Percentiles rank a stretch among this genome's conserved stretches.
These are phyloP conservation scores for Anniella stebbinsi DNA, from an alignment of 2,797 vertebrate species.

Conservation along the genomic window DNA sequence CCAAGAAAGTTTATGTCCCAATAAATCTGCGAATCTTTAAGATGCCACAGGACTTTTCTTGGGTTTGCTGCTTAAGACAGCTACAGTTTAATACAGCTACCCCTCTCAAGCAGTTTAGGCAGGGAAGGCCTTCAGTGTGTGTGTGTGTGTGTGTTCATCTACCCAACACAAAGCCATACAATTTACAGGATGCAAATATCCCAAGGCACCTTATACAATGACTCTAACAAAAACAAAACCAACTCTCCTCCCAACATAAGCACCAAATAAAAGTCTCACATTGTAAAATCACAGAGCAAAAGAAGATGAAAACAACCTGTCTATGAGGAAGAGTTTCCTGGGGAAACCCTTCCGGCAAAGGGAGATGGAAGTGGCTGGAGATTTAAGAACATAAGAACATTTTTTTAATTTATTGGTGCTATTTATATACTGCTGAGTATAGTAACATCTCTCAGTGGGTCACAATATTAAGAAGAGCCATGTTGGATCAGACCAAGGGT, in stretches of 20 bases:
- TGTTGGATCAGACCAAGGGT: no score
- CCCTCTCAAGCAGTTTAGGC: conserved; percentile 55
- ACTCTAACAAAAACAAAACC: conserved; percentile 65
- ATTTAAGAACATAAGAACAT: background rate
- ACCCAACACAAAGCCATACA: conserved; percentile 77
- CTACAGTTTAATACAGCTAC: background rate
- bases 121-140: conserved; percentile 73
- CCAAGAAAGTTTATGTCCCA: background rate
- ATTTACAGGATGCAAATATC: conserved; percentile 77
- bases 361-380: background rate
- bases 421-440: no score
- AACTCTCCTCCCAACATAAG: background rate
- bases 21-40: background rate
- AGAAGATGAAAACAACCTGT: conserved; percentile 48
- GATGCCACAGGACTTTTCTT: background rate
- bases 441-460: no score
- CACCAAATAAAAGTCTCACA: conserved; percentile 17
- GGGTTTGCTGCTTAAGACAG: background rate
- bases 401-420: no score
- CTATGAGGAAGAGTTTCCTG: background rate
- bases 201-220: conserved; percentile 75
- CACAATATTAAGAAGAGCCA: no score
- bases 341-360: background rate
- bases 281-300: conserved; percentile 39
- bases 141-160: conserved; percentile 64